phyloP scores from a whole-genome alignment of 2,113 vertebrate genomes.

The Leucopsar rothschildi region DNA sequence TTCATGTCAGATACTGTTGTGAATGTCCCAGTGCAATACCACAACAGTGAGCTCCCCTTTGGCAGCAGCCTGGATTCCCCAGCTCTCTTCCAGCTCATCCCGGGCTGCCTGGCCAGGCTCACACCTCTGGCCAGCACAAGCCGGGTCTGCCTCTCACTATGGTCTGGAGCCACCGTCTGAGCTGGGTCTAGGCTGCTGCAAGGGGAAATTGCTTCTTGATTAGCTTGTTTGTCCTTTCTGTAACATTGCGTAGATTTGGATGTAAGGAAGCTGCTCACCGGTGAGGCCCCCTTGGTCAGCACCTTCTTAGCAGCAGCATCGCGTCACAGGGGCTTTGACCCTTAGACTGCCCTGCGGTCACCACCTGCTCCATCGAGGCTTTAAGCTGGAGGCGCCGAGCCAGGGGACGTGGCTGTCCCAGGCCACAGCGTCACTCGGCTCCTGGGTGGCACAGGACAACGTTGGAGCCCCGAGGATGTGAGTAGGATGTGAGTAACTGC shows the following conservation, averaged over 20 bases:
- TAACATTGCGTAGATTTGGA: fast-evolving
- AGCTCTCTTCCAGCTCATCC: not conserved
- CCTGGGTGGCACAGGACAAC: fast-evolving
- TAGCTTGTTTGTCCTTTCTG: not conserved
- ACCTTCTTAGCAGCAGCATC: not conserved
- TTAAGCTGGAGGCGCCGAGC: not conserved
- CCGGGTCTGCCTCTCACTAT: not conserved
- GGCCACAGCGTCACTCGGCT: fast-evolving
- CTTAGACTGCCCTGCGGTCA: no score
- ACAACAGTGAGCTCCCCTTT: not conserved
- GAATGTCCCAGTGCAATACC: not conserved
- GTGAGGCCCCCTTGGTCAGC: not conserved
- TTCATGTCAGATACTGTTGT: not conserved
- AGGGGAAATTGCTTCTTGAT: not conserved
- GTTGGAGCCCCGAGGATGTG: not conserved
- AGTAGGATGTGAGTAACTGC: not conserved
- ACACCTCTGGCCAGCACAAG: fast-evolving
- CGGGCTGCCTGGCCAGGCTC: fast-evolving
- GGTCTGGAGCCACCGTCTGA: not conserved
- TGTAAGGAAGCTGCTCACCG: not conserved
- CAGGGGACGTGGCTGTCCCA: fast-evolving
- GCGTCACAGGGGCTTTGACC: fast-evolving
- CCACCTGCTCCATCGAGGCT: not conserved
- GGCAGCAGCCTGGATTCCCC: not conserved
- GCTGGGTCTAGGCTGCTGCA: not conserved